phyloP scores from a whole-genome alignment of 2,888 invertebrate species.

The Drosophila hamatofila region DNA sequence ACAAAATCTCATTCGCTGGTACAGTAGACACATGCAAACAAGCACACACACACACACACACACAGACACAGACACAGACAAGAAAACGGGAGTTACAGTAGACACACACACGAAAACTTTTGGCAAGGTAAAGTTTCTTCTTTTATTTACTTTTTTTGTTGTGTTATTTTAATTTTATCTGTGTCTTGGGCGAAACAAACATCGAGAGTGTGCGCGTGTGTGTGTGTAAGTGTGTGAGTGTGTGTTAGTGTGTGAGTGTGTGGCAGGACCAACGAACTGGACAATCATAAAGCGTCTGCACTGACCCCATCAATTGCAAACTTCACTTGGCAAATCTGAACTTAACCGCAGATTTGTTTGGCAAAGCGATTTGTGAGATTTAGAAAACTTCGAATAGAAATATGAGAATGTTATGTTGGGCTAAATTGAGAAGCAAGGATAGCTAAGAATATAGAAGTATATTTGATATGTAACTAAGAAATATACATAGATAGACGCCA shows the following conservation, averaged over 20 bases:
- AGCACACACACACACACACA: conserved; percentile 13
- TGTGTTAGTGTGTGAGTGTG: conserved; percentile 16
- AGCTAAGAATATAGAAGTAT: neutral
- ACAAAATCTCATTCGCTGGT: conserved; percentile 57
- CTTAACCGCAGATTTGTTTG: conserved; percentile 39
- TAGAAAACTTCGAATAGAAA: conserved; percentile 1
- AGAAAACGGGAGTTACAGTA: conserved; percentile 7
- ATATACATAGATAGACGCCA: too few relatives aligned
- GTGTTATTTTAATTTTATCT: conserved; percentile 74
- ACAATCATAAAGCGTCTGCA: conserved; percentile 67
- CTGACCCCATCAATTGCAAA: conserved; percentile 14
- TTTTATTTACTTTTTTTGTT: conserved; percentile 25
- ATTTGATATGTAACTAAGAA: neutral
- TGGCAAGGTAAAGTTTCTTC: conserved; percentile 41
- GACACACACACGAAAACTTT: conserved; percentile 44
- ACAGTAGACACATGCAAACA: conserved; percentile 20
- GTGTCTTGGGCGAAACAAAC: conserved; percentile 69
- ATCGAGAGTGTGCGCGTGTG: conserved; percentile 25
- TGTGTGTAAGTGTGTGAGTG: conserved; percentile 10
- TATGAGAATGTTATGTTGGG: neutral
- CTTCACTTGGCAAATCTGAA: conserved; percentile 26
- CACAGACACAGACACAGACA: conserved; percentile 21
- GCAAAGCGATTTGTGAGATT: conserved; percentile 36
- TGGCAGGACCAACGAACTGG: conserved; percentile 42
- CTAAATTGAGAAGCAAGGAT: neutral